Evolutionary conservation across 2,888 invertebrate genomes (phyloP), one percentile per base, ranked within the genome.

Genomic region (Molanna angustata): DNA sequence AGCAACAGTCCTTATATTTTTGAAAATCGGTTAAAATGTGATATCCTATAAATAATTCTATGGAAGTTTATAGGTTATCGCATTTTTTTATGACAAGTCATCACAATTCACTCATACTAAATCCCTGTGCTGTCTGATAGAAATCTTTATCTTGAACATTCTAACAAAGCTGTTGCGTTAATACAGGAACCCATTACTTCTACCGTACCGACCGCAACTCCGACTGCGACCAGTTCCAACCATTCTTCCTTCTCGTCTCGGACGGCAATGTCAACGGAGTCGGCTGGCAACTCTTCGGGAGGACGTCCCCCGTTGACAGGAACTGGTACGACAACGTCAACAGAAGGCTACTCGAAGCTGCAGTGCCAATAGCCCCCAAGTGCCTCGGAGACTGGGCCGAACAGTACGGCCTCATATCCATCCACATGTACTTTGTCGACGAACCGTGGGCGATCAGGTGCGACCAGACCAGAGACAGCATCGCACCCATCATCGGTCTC

Each of bases 161-260:
- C n/a, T n/a, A n/a, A n/a, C n/a, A n/a, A n/a, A n/a, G n/a, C n/a
- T n/a, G n/a, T n/a, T n/a, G n/a, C n/a, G n/a, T n/a, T n/a, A n/a
- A n/a, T n/a, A 6, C 49, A 60, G 60, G 60, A 18, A 56, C 50
- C 13, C 61, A 61, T 19, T 60, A 60, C 53, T 59, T 52, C 40
- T 55, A 55, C 49, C 45, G 52, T 33, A 56, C 56, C 45, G 50
- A 32, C 9, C 13, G 17, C 2, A 21, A 27, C 6, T 11, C 49
- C 4, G 31, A 20, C 9, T 61, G 61, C 46, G 14, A 35, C 11
- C 19, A 51, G 3, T 45, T 52, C 13, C 22, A 53, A 16, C 60
- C 60, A 2, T 51, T 47, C 49, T 60, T 59, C 37, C 41, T 56
- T 13, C 41, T 61, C 7, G 51, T 52, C 9, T 18, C 49, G 7